Evolutionary conservation across 2,888 invertebrate species (phyloP).

Genomic region (Caenorhabditis doughertyi): DNA sequence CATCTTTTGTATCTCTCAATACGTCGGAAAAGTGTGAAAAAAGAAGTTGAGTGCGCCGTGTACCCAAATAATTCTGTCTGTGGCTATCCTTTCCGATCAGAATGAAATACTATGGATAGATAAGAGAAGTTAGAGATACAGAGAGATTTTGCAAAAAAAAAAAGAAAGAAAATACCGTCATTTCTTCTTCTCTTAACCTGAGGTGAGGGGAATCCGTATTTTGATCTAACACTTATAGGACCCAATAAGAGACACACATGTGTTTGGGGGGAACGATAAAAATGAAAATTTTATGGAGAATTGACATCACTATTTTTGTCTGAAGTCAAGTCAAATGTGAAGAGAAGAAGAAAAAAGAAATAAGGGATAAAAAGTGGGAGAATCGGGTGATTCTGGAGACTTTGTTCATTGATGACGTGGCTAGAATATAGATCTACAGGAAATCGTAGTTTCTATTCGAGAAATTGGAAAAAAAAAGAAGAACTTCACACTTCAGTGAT

Average conservation of each 20-base stretch:
- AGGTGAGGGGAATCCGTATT: constrained; percentile 21
- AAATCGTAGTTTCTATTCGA: constrained; percentile 33
- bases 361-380: neutral
- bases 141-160: constrained; percentile 4
- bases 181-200: neutral
- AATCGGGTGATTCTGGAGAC: neutral
- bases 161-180: constrained; percentile 1
- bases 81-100: no score
- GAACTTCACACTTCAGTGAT: neutral
- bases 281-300: constrained; percentile 20
- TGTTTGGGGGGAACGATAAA: constrained; percentile 9
- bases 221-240: constrained; percentile 4
- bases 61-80: constrained; percentile 24
- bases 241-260: neutral
- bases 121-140: neutral
- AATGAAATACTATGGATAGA: neutral
- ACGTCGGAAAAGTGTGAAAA: constrained; percentile 30
- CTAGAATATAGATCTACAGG: constrained; percentile 5
- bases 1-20: constrained; percentile 6
- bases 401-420: neutral
- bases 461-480: neutral
- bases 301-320: constrained; percentile 33
- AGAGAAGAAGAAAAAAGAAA: neutral
- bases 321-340: neutral
- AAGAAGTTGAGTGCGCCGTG: constrained; percentile 2